A percentile compares a stretch with the other conserved stretches of the same genome.
Evolutionary conservation across 1,140 invertebrate genomes (phyloP).

Genomic region (Aphelenchoides besseyi): DNA sequence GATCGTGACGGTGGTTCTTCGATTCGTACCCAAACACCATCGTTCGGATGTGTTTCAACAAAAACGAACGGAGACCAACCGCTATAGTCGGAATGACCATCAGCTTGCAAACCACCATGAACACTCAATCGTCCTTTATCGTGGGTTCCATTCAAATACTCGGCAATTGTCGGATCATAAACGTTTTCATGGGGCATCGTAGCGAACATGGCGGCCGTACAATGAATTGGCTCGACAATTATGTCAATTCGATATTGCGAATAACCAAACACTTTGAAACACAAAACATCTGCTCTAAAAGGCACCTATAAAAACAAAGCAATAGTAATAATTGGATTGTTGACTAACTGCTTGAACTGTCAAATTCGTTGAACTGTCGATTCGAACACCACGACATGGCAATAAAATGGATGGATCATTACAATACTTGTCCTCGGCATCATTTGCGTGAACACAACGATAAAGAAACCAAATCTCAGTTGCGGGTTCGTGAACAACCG

Average conservation of each 20-base stretch:
- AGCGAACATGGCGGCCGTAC: conserved; percentile 36
- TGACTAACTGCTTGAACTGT: not conserved
- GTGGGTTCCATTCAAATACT: conserved; percentile 20
- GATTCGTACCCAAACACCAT: conserved; percentile 40
- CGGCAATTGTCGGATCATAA: conserved; percentile 43
- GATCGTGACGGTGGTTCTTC: not conserved
- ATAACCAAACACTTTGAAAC: conserved; percentile 50
- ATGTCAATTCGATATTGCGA: conserved; percentile 54
- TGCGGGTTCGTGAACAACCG: conserved; percentile 5
- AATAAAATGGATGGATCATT: conserved; percentile 47
- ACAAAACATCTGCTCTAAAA: conserved; percentile 37
- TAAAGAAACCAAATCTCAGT: conserved; percentile 31
- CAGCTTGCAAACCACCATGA: not conserved
- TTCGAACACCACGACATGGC: conserved; percentile 39
- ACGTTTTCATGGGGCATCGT: conserved; percentile 42
- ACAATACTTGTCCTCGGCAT: conserved; percentile 51
- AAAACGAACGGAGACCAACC: conserved; percentile 51
- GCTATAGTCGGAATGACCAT: not conserved
- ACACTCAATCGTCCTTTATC: not conserved
- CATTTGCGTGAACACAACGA: conserved; percentile 48
- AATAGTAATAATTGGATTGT: conserved; percentile 24
- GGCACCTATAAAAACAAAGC: not conserved
- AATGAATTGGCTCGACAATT: conserved; percentile 44
- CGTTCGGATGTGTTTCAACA: conserved; percentile 34
- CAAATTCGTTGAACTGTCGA: conserved; percentile 9